Percentiles rank a stretch among this genome's conserved stretches.
phyloP scores from a whole-genome alignment of 2,888 invertebrate species.

The Colostygia pectinataria region DNA sequence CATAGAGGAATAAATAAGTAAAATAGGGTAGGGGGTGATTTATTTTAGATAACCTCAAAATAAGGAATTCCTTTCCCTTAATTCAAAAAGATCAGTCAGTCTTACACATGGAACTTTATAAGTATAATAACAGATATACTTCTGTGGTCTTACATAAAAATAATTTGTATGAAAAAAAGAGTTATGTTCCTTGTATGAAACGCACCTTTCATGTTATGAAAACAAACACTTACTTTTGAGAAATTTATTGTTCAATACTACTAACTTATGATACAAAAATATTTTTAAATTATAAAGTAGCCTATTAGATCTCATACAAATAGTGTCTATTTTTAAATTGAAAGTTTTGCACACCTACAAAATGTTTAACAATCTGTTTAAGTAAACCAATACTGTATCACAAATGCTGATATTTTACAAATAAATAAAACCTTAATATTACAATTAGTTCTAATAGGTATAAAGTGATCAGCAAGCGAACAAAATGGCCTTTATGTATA shows the following conservation, averaged over 20 bases:
- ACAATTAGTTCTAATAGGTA: constrained; percentile 44
- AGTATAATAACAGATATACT: no score
- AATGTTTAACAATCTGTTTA: constrained; percentile 28
- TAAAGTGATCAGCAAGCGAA: constrained; percentile 45
- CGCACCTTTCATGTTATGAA: no score
- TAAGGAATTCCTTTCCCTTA: no score
- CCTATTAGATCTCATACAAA: constrained; percentile 48
- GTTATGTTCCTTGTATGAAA: no score
- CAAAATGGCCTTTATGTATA: constrained; percentile 40
- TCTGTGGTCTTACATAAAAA: no score
- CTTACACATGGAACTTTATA: no score
- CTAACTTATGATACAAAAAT: constrained; percentile 77
- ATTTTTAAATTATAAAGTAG: constrained; percentile 66
- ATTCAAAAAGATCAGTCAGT: no score
- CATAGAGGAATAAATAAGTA: no score
- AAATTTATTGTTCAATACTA: constrained; percentile 65
- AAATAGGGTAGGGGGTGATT: no score
- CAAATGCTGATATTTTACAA: constrained; percentile 44
- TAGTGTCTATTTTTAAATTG: constrained; percentile 38
- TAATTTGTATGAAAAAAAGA: no score
- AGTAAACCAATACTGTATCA: constrained; percentile 39
- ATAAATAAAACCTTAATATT: constrained; percentile 49
- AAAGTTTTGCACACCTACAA: constrained; percentile 37
- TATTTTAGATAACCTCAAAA: no score
- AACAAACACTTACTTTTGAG: constrained; percentile 12